These are phyloP conservation scores for Arnoldichthys spilopterus DNA, from an alignment of 2,797 vertebrate genomes.

Conservation along the genomic window DNA sequence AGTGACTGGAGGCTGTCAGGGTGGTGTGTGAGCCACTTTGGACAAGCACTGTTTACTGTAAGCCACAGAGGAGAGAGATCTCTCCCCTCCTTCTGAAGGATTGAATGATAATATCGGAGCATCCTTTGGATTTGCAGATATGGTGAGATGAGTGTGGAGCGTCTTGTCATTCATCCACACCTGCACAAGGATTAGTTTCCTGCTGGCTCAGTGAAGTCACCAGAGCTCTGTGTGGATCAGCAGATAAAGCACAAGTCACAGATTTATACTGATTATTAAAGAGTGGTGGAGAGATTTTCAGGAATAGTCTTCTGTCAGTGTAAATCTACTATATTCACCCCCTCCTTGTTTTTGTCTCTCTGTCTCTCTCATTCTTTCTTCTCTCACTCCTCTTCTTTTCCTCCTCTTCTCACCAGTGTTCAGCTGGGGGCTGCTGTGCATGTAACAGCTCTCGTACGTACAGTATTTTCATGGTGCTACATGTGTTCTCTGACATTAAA, in stretches of 20 bases:
- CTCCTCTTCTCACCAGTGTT: not conserved
- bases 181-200: not conserved
- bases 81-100: not conserved
- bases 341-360: not conserved
- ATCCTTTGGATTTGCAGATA: not conserved
- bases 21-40: not conserved
- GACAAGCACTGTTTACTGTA: not conserved
- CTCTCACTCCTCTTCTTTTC: not conserved
- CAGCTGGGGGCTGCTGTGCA: not conserved
- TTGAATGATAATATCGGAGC: not conserved
- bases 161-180: not conserved
- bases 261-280: not conserved
- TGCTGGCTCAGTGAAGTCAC: slow-evolving; percentile 23
- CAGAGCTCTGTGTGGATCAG: slow-evolving; percentile 30
- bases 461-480: slow-evolving; percentile 37
- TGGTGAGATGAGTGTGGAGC: not conserved
- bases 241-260: not conserved
- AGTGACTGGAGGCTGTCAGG: not conserved
- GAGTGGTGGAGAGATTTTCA: not conserved
- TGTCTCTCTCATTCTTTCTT: not conserved
- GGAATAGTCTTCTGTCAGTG: not conserved
- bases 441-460: not conserved
- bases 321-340: not conserved
- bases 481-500: slow-evolving; percentile 37
- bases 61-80: not conserved